Conservation (phyloP, 2,888 invertebrate genomes). For the Myopa testacea region DNA sequence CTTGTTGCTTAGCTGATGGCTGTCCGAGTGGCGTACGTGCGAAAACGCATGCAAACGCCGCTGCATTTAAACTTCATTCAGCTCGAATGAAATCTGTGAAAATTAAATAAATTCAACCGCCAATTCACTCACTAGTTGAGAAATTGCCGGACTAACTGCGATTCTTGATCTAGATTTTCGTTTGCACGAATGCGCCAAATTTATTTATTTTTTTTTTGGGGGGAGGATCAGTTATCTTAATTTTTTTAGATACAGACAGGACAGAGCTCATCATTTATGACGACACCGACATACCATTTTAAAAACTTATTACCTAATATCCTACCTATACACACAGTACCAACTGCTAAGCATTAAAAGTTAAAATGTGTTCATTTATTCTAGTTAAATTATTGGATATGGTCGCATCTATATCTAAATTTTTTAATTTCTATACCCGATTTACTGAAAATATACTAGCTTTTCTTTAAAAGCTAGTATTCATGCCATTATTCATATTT, state of each 20-base stretch:
- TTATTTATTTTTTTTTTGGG: constrained; percentile 9
- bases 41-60: constrained; percentile 63
- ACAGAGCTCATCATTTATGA: neutral
- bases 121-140: neutral
- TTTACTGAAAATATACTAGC: too few relatives aligned
- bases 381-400: neutral
- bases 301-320: neutral
- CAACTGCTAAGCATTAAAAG: neutral
- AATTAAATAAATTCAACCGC: constrained; percentile 17
- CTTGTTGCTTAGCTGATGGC: neutral
- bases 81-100: constrained; percentile 23
- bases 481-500: too few relatives aligned
- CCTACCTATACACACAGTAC: neutral
- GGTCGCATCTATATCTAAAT: neutral
- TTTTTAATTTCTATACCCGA: neutral
- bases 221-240: constrained; percentile 12
- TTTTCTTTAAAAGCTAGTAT: too few relatives aligned
- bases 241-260: neutral
- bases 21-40: constrained; percentile 64
- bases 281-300: neutral
- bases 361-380: neutral
- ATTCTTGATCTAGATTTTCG: constrained; percentile 2
- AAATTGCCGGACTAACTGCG: constrained; percentile 18
- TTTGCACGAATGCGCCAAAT: neutral
- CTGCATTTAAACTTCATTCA: constrained; percentile 33